Evolutionary conservation across 2,113 vertebrate species (phyloP).

Genomic region (Cynoglossus semilaevis): DNA sequence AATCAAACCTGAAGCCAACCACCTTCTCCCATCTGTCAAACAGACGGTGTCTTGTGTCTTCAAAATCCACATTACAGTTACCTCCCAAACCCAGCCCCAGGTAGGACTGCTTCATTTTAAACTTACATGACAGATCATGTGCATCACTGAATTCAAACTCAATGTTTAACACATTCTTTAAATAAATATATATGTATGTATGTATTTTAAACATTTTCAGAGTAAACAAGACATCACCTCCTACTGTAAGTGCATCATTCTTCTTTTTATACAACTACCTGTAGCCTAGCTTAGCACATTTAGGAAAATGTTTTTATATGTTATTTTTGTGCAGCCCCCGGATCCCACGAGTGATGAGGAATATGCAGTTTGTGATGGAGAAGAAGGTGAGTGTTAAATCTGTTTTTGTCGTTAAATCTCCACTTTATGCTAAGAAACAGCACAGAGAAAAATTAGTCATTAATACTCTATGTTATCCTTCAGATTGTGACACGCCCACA

Average conservation of each 20-base stretch:
- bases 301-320: too few species aligned
- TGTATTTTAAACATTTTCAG: slow-evolving; percentile 21
- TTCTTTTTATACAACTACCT: too few species aligned
- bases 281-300: too few species aligned
- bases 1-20: neutral
- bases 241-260: slow-evolving; percentile 49
- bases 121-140: too few species aligned
- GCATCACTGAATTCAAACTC: too few species aligned
- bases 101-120: slow-evolving; percentile 39
- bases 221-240: slow-evolving; percentile 40
- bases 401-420: neutral
- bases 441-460: neutral
- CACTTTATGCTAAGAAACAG: neutral
- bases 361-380: slow-evolving; percentile 75
- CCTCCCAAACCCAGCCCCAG: slow-evolving; percentile 69
- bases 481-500: slow-evolving; percentile 24
- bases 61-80: slow-evolving; percentile 24
- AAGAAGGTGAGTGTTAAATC: slow-evolving; percentile 67
- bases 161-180: too few species aligned
- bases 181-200: too few species aligned
- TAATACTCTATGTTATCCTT: neutral
- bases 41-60: slow-evolving; percentile 26
- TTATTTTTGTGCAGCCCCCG: slow-evolving; percentile 44
- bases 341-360: slow-evolving; percentile 58
- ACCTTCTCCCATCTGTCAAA: neutral